Base-by-base conservation (phyloP, 30 jellyfish, hydroid and myxozoan genomes). In the Turritopsis rubra region DNA sequence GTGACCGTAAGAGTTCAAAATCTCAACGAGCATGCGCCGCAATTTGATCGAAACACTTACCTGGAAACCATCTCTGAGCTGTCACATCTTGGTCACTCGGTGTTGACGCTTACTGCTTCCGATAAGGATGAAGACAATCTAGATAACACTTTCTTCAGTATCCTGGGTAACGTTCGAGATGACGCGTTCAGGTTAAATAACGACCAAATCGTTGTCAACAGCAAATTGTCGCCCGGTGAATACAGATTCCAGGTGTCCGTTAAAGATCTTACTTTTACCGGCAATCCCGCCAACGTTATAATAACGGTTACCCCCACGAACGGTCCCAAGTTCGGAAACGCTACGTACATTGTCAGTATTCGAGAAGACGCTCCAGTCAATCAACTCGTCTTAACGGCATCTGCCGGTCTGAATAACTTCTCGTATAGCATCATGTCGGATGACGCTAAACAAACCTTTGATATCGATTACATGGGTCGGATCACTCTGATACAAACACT, bases 1-100 rank as follows among this genome's bases (percentile, higher is more conserved):
- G 87, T 94, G 1, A 26, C 86, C 88, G 71, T 94, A 27, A 66
- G 85, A 70, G 76, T 94, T 21, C 86, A 87, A 9, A 96, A 94
- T 82, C 65, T 88, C 73, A 94, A 94, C 87, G 96, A 94, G 73
- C 75, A 81, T 29, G 81, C 87, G 8, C 99, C 99, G 8, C 82
- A 82, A 16, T 92, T 92, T 75, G 84, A 83, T 1, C 92, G 85
- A 18, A 52, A 23, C 20, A 0, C 70, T 52, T 88, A 84, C 89
- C 31, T 24, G 52, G 86, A 70, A 65, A 83, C 88, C 22, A 85
- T 93, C 16, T 93, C 98, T 0, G 98, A 93, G 73, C 85, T 87
- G 9, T 91, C 98, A 16, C 52, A 84, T 21, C 28, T 85, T 65
- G 96, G 93, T 4, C 75, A 73, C 52, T 93, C 96, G 28, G 28